A percentile compares a stretch with the other conserved stretches of the same genome.
phyloP scores from a whole-genome alignment of 64 coral and sea anemone species.

The Pachyseris speciosa region DNA sequence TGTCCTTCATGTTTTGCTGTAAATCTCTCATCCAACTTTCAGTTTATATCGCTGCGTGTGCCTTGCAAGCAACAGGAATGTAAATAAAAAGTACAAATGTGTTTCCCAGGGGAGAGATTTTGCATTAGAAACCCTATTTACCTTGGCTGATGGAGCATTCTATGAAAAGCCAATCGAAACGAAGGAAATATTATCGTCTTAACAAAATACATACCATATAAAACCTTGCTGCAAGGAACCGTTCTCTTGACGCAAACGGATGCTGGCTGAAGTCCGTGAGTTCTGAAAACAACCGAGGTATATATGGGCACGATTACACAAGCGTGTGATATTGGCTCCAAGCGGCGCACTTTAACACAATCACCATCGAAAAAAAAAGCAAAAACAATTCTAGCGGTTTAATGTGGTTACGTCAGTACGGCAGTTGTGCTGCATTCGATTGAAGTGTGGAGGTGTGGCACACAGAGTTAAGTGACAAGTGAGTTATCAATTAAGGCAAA shows the following conservation, averaged over 20 bases:
- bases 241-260: not conserved
- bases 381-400: not conserved
- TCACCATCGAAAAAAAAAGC: not conserved
- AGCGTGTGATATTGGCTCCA: not conserved
- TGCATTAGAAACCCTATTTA: no score
- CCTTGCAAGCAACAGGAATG: not conserved
- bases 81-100: not conserved
- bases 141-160: no score
- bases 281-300: not conserved
- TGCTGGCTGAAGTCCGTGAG: not conserved
- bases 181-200: not conserved
- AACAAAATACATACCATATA: not conserved
- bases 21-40: no score
- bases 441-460: not conserved
- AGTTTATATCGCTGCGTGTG: no score
- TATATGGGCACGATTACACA: not conserved
- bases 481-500: constrained; percentile 14
- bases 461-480: not conserved
- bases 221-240: not conserved
- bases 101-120: not conserved
- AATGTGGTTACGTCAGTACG: not conserved
- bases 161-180: not conserved
- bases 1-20: no score
- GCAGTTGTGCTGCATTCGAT: not conserved
- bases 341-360: not conserved